A percentile compares a stretch with the other conserved stretches of the same genome.
Conservation (phyloP, 2,113 vertebrate genomes). For the Catagonus wagneri region DNA sequence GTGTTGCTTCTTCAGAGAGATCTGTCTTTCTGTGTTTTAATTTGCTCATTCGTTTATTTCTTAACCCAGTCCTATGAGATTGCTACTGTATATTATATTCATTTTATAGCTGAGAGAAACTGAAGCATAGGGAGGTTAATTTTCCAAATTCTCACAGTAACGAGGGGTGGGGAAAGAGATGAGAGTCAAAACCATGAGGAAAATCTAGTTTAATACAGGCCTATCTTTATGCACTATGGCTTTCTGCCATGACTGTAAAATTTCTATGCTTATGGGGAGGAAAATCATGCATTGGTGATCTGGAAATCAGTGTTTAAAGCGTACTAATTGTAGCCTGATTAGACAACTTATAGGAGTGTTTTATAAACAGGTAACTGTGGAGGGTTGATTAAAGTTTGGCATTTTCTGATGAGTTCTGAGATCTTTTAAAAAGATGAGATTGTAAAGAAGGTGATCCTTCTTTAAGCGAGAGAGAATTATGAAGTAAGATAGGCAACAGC, state of each 20-base stretch:
- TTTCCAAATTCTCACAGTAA: background rate
- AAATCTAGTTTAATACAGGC: background rate
- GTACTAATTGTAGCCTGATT: background rate
- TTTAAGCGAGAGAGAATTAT: background rate
- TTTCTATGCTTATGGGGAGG: background rate
- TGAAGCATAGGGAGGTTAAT: background rate
- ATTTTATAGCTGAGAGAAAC: background rate
- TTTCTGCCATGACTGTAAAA: background rate
- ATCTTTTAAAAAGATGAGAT: background rate
- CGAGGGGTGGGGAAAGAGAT: background rate
- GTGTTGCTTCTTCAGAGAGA: background rate
- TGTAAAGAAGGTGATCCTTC: background rate
- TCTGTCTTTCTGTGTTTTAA: background rate
- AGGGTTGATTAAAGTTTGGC: background rate
- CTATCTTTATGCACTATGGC: fast-evolving
- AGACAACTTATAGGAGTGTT: background rate
- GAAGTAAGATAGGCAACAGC: background rate
- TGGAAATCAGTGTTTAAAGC: background rate
- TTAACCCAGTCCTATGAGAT: too few species aligned
- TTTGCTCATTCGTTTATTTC: background rate
- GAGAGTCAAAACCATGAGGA: background rate
- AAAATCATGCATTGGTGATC: background rate
- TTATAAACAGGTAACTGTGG: background rate
- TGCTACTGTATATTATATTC: background rate
- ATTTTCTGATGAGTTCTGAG: background rate